Percentiles rank a stretch among this genome's conserved stretches.
phyloP scores from a whole-genome alignment of 2,113 vertebrate species.

The Xerus inauris region DNA sequence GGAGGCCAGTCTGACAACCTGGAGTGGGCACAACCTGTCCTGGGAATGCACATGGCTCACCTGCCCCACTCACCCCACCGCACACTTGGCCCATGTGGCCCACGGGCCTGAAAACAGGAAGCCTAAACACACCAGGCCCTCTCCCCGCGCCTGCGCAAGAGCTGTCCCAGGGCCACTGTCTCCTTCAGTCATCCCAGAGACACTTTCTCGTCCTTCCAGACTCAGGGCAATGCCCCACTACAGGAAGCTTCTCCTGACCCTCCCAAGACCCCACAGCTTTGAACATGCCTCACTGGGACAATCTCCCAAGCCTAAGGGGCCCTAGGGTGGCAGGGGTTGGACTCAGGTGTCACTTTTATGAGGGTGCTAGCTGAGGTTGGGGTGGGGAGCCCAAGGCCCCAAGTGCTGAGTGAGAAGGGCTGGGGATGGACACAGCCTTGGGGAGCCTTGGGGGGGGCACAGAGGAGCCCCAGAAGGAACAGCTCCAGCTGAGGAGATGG shows the following conservation, averaged over 20 bases:
- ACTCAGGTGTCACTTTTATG: rapidly evolving
- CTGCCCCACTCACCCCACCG: too few species aligned
- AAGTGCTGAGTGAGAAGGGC: neutral
- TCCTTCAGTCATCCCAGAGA: too few species aligned
- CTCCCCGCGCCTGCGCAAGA: neutral
- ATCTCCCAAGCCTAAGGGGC: neutral
- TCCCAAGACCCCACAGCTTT: neutral
- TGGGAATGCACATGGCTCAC: too few species aligned
- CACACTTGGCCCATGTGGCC: neutral
- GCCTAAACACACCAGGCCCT: rapidly evolving
- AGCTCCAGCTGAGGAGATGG: neutral
- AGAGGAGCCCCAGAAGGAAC: neutral
- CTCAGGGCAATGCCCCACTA: neutral
- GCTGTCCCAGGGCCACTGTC: neutral
- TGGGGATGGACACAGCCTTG: neutral
- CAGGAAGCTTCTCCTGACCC: neutral
- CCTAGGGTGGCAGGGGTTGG: neutral
- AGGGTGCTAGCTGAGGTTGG: neutral
- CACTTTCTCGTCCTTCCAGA: neutral
- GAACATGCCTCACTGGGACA: too few species aligned
- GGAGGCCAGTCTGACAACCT: neutral
- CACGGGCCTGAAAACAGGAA: too few species aligned
- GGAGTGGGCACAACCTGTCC: neutral
- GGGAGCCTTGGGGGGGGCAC: neutral
- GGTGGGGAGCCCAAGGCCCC: neutral